Conservation (phyloP, 2,113 vertebrate genomes). For the Acanthochromis polyacanthus region DNA sequence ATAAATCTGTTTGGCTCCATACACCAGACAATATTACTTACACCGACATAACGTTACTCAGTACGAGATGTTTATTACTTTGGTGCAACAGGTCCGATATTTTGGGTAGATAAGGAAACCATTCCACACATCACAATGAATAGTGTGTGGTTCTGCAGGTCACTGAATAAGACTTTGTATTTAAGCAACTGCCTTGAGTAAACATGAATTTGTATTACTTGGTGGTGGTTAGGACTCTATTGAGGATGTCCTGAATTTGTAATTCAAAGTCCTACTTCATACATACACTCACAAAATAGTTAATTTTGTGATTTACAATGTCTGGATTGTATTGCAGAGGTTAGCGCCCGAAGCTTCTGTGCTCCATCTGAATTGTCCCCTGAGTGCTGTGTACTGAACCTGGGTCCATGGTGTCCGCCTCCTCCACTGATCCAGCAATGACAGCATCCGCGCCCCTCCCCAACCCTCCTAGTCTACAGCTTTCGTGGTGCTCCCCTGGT, state of each 20-base stretch:
- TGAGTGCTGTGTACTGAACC: constrained; percentile 67
- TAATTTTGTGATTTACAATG: background rate
- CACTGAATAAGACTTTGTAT: too few relatives aligned
- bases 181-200: too few relatives aligned
- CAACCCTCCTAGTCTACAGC: constrained; percentile 43
- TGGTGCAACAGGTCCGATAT: too few relatives aligned
- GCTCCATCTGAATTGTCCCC: constrained; percentile 56
- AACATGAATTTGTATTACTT: too few relatives aligned
- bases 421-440: constrained; percentile 81
- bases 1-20: background rate
- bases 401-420: constrained; percentile 59
- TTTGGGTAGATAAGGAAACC: too few relatives aligned
- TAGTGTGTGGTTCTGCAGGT: too few relatives aligned
- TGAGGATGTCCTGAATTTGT: too few relatives aligned
- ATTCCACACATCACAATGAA: too few relatives aligned
- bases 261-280: too few relatives aligned
- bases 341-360: constrained; percentile 43
- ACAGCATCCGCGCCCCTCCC: constrained; percentile 69
- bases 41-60: background rate
- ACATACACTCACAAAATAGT: too few relatives aligned
- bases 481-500: constrained; percentile 56
- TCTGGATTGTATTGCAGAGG: constrained; percentile 46
- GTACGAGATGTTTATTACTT: too few relatives aligned
- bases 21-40: background rate
- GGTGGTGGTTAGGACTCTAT: too few relatives aligned